Conservation (phyloP, 1,140 invertebrate species). For the Augochlora pura region DNA sequence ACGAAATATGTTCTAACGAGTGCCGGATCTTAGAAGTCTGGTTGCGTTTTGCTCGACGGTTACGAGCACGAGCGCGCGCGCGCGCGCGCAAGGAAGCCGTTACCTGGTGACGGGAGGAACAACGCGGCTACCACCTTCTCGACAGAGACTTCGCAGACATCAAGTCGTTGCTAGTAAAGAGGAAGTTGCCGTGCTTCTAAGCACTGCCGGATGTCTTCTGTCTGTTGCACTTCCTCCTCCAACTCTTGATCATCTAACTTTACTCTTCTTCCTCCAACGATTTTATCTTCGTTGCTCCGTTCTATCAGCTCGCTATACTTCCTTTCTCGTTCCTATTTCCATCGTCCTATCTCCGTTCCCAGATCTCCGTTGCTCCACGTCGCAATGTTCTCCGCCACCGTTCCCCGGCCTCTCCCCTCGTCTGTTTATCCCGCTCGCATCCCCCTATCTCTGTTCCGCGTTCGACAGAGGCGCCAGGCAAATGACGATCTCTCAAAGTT, state of each 20-base stretch:
- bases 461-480: not conserved
- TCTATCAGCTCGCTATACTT: not conserved
- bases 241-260: no score
- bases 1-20: constrained; percentile 5
- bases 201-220: constrained; percentile 10
- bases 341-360: not conserved
- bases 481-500: constrained; percentile 36
- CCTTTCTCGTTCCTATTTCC: not conserved
- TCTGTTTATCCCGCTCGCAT: not conserved
- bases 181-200: constrained; percentile 31
- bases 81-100: not conserved
- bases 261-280: not conserved
- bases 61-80: not conserved
- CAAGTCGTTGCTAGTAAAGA: constrained; percentile 16
- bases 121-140: not conserved
- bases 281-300: not conserved
- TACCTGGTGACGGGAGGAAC: not conserved
- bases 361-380: not conserved
- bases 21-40: not conserved
- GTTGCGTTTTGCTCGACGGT: not conserved
- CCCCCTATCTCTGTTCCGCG: not conserved
- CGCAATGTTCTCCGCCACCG: not conserved
- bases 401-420: not conserved
- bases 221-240: not conserved
- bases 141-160: constrained; percentile 2